phyloP scores from a whole-genome alignment of 2,888 invertebrate genomes.

The Ectemnius cavifrons region DNA sequence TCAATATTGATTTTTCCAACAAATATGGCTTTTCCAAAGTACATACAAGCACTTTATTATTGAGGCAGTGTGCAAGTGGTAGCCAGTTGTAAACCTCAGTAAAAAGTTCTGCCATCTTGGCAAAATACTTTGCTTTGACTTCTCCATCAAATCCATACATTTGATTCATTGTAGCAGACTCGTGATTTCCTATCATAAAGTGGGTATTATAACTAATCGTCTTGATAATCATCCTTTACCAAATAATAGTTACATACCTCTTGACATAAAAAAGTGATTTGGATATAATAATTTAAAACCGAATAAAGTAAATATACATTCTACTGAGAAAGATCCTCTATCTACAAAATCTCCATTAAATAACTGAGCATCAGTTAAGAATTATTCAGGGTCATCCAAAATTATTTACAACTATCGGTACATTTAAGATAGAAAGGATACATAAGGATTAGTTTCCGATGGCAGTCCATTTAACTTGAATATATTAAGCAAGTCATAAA shows the following conservation, averaged over 20 bases:
- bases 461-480: conserved; percentile 98
- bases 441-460: conserved; percentile 96
- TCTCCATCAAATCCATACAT: conserved; percentile 99
- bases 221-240: conserved; percentile 35
- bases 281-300: conserved; percentile 98
- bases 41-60: conserved; percentile 86
- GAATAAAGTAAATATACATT: conserved; percentile 98
- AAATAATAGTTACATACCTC: conserved; percentile 84
- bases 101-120: conserved; percentile 97
- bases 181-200: conserved; percentile 89
- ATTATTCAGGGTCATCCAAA: conserved; percentile 8
- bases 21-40: conserved; percentile 16
- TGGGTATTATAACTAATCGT: neutral
- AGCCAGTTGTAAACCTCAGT: conserved; percentile 99
- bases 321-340: conserved; percentile 99
- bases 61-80: conserved; percentile 97
- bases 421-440: conserved; percentile 78
- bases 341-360: conserved; percentile 99
- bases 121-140: conserved; percentile 96
- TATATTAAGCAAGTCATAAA: conserved; percentile 98
- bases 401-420: neutral
- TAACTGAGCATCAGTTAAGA: conserved; percentile 79
- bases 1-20: neutral
- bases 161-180: conserved; percentile 98
- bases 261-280: conserved; percentile 97